Evolutionary conservation across 2,888 invertebrate genomes (phyloP), one percentile per base, ranked within the genome.

Genomic region (Cabera pusaria): DNA sequence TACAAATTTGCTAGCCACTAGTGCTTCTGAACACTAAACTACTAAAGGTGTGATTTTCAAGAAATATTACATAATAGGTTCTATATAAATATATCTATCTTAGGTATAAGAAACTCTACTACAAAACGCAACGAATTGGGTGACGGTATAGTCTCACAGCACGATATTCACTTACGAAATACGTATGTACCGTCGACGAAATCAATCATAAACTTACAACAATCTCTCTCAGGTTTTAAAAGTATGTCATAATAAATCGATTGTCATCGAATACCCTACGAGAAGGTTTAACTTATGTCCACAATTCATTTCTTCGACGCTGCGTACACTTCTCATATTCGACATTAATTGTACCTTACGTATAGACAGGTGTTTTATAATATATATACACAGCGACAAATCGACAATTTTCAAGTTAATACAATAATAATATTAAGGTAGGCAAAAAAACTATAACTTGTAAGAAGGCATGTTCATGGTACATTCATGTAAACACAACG

Each of bases 401-500:
- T 53, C 57, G 44, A 52, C 50, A 52, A 61, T 56, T 51, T 53
- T 38, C 43, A 48, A 57, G 48, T 64, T 59, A 52, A n/a, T n/a
- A n/a, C n/a, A n/a, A n/a, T n/a, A n/a, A n/a, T n/a, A n/a, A 33
- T 43, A 61, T 49, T 58, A 59, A 53, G 43, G 53, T 59, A 68
- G 65, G 72, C 74, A 71, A 72, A 77, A 71, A 64, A 62, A 52
- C 60, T 61, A 59, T 52, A 74, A 58, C 62, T 59, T 66, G 28
- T 40, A 28, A 72, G 70, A 84, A 83, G 83, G 83, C 84, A 84
- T 83, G 78, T 82, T 83, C 81, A 69, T 75, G 83, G 84, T 73
- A 65, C 52, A 29, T 18, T 29, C 19, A 33, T 28, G 12, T 21
- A 24, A 34, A 34, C 24, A 33, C 9, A 21, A 24, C 6, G 22